These are phyloP conservation scores for Adelges cooleyi DNA, from an alignment of 1,140 invertebrate genomes.

Conservation along the genomic window DNA sequence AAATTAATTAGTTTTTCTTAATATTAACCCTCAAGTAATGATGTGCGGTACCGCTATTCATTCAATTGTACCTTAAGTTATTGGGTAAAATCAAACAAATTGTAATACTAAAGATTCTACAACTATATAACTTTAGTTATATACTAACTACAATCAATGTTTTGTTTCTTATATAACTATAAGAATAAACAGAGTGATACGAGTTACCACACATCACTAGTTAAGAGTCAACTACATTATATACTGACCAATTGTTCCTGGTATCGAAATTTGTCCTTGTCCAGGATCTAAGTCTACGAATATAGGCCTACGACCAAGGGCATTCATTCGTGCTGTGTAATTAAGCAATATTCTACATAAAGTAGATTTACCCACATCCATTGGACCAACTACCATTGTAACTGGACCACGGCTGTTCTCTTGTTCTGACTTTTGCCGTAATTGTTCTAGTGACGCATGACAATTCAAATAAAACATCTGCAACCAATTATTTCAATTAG, in stretches of 20 bases:
- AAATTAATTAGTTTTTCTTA: neutral
- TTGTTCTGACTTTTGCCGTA: constrained; percentile 61
- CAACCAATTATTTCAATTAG: constrained; percentile 10
- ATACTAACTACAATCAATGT: no score
- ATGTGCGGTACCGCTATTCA: neutral
- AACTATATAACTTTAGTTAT: no score
- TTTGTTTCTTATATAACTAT: no score
- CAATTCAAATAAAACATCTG: constrained; percentile 74
- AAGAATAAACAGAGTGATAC: no score
- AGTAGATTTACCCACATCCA: constrained; percentile 93
- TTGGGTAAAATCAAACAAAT: neutral
- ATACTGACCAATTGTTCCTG: constrained; percentile 68
- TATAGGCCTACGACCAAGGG: constrained; percentile 53
- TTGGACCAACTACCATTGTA: constrained; percentile 84
- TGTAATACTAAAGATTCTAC: constrained; percentile 4
- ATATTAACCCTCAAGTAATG: neutral
- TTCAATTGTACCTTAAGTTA: neutral
- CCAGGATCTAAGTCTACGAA: constrained; percentile 95
- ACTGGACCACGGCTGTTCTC: constrained; percentile 64
- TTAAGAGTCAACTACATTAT: neutral
- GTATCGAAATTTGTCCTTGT: constrained; percentile 84
- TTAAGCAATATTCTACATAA: constrained; percentile 82
- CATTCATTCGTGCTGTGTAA: constrained; percentile 77
- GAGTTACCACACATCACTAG: neutral
- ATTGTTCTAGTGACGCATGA: constrained; percentile 83